phyloP scores from a whole-genome alignment of 37 sponge, comb jelly and placozoan species.

The Axinella damicornis region DNA sequence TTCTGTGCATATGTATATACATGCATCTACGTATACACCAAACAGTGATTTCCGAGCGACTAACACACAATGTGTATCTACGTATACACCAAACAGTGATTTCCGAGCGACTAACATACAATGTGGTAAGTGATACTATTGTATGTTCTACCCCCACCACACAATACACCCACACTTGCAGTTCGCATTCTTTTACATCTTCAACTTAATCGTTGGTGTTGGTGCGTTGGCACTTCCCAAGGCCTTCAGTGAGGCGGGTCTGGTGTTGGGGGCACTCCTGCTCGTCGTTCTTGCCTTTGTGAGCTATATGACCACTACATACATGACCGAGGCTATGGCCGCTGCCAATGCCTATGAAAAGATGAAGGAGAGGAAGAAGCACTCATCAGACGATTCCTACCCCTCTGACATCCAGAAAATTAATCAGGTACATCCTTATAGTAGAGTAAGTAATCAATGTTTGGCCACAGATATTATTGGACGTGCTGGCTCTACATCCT shows the following conservation, averaged over 20 bases:
- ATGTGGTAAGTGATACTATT: no score
- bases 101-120: no score
- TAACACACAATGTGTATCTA: no score
- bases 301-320: constrained; percentile 89
- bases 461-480: no score
- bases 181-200: constrained; percentile 95
- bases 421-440: not conserved
- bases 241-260: constrained; percentile 91
- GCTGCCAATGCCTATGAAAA: constrained; percentile 80
- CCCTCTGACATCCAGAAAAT: constrained; percentile 5
- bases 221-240: constrained; percentile 92
- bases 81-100: no score
- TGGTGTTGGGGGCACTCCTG: constrained; percentile 83
- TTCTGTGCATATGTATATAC: no score
- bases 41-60: no score
- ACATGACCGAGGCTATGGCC: constrained; percentile 93
- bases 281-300: constrained; percentile 78
- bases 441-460: no score
- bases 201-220: constrained; percentile 97
- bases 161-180: not conserved
- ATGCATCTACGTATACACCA: no score
- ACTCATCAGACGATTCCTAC: no score
- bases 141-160: no score
- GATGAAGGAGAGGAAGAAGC: constrained; percentile 3
- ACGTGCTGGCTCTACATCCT: no score